These are phyloP conservation scores for Hyles lineata DNA, from an alignment of 2,888 invertebrate genomes.

Conservation along the genomic window DNA sequence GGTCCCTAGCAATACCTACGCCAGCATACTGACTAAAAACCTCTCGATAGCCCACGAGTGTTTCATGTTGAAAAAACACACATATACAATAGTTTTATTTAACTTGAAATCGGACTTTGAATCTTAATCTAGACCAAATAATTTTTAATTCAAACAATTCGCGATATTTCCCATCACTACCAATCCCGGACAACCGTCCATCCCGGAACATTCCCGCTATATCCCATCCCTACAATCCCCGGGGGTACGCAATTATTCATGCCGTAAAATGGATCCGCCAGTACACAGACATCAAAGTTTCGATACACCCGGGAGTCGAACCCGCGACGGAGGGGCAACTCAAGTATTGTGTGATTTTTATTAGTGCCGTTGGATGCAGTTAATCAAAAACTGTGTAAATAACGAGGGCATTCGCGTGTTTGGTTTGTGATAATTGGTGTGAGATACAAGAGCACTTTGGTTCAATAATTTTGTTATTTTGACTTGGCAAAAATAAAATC, in stretches of 20 bases:
- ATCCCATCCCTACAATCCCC: conserved; percentile 44
- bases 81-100: neutral
- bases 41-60: too few relatives aligned
- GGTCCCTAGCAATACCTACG: too few relatives aligned
- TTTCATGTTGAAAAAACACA: neutral
- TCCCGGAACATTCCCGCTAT: conserved; percentile 35
- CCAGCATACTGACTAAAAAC: too few relatives aligned
- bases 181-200: neutral
- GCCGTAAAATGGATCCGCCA: conserved; percentile 44
- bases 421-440: neutral
- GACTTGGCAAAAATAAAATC: too few relatives aligned
- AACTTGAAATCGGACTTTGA: too few relatives aligned
- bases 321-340: conserved; percentile 27
- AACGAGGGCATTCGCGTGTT: conserved; percentile 5
- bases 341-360: conserved; percentile 30
- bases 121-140: too few relatives aligned
- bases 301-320: conserved; percentile 42
- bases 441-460: neutral
- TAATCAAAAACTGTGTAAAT: conserved; percentile 23
- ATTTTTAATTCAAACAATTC: neutral
- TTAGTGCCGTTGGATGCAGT: conserved; percentile 1
- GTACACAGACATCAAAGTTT: conserved; percentile 66
- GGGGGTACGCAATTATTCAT: conserved; percentile 60
- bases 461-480: neutral
- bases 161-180: neutral